Evolutionary conservation across 2,113 vertebrate genomes (phyloP).

Genomic region (Amblyornis subalaris): DNA sequence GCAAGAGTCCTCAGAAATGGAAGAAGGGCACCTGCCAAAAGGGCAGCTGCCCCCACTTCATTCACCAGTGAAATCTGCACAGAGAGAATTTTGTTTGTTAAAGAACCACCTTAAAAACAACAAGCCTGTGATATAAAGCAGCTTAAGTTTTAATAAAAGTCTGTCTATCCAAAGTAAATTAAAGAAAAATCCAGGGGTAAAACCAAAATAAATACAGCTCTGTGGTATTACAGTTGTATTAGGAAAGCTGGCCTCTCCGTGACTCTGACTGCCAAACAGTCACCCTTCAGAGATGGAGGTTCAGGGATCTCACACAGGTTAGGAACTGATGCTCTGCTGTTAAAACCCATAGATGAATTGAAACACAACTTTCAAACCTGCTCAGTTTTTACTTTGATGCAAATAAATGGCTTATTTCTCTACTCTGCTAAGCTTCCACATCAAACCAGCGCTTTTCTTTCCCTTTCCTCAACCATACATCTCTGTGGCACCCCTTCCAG

Average conservation of each 20-base stretch:
- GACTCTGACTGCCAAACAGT: neutral
- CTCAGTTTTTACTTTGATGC: neutral
- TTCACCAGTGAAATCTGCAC: neutral
- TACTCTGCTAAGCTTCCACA: neutral
- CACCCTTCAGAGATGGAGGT: neutral
- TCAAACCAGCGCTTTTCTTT: neutral
- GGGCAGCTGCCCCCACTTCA: neutral
- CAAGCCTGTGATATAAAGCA: slow-evolving; percentile 17
- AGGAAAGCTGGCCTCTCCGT: neutral
- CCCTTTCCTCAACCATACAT: neutral
- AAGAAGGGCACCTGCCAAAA: neutral
- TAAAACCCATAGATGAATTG: neutral
- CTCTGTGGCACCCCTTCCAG: neutral
- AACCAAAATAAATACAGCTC: slow-evolving; percentile 41
- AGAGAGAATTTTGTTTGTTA: neutral
- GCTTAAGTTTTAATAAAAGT: slow-evolving; percentile 43
- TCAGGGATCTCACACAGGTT: neutral
- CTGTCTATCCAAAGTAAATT: slow-evolving; percentile 48
- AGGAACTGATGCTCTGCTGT: neutral
- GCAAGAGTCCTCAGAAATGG: neutral
- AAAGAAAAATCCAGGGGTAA: slow-evolving; percentile 39
- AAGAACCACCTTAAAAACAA: slow-evolving; percentile 28
- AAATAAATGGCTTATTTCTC: neutral
- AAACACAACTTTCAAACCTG: neutral
- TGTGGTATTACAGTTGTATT: neutral